Evolutionary conservation across 1,140 invertebrate genomes (phyloP).

Genomic region (Apis laboriosa): DNA sequence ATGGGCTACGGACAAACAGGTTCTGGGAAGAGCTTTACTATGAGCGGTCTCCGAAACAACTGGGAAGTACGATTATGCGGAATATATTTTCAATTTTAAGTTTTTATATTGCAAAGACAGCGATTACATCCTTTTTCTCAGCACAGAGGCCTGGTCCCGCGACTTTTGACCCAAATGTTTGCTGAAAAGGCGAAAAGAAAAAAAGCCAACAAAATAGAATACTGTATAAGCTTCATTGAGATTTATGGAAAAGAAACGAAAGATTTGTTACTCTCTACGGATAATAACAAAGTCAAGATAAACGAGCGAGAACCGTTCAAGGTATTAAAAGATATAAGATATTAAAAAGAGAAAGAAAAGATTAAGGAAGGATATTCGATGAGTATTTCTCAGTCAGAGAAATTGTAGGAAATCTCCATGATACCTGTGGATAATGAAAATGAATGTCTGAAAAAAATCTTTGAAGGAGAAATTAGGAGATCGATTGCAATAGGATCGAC

Average conservation of each 20-base stretch:
- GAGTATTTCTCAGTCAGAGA: neutral
- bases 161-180: constrained; percentile 55
- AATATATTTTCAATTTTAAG: neutral
- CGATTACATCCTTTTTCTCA: constrained; percentile 38
- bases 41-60: constrained; percentile 50
- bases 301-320: constrained; percentile 53
- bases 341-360: neutral
- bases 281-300: constrained; percentile 34
- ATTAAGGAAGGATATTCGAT: neutral
- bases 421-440: constrained; percentile 33
- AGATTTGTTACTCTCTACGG: constrained; percentile 42
- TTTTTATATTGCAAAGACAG: neutral
- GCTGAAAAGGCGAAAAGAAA: constrained; percentile 41
- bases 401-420: constrained; percentile 44
- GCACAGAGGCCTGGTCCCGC: constrained; percentile 58
- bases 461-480: constrained; percentile 55
- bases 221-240: constrained; percentile 58
- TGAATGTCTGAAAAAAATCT: constrained; percentile 45
- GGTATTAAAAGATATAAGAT: constrained; percentile 38
- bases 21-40: constrained; percentile 63
- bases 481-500: constrained; percentile 18
- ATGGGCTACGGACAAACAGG: constrained; percentile 59
- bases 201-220: constrained; percentile 46
- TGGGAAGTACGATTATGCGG: constrained; percentile 48
- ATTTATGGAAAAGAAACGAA: constrained; percentile 47